Percentiles rank a stretch among this genome's conserved stretches.
These are phyloP conservation scores for Danio rerio DNA, from an alignment of 2,113 vertebrate genomes.

Conservation along the genomic window GRCz12tu NC_133183.1:7035001-7035500, in stretches of 20 bases:
- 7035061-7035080: slow-evolving; percentile 1
- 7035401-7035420: no score
- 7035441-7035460: no score
- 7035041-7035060: slow-evolving; percentile 16
- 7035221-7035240: neutral
- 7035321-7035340: no score
- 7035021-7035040: slow-evolving; percentile 1
- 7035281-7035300: no score
- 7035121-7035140: neutral
- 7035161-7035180: neutral
- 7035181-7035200: neutral
- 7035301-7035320: no score
- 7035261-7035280: no score
- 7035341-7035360: no score
- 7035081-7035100: neutral
- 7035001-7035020: slow-evolving; percentile 39
- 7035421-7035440: no score
- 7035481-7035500: no score
- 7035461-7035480: no score
- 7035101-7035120: slow-evolving; percentile 2
- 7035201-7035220: neutral
- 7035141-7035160: neutral
- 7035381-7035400: no score
- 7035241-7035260: neutral
- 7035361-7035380: no score